Evolutionary conservation across 2,113 vertebrate species (phyloP).

Genomic region (Tor tambroides): DNA sequence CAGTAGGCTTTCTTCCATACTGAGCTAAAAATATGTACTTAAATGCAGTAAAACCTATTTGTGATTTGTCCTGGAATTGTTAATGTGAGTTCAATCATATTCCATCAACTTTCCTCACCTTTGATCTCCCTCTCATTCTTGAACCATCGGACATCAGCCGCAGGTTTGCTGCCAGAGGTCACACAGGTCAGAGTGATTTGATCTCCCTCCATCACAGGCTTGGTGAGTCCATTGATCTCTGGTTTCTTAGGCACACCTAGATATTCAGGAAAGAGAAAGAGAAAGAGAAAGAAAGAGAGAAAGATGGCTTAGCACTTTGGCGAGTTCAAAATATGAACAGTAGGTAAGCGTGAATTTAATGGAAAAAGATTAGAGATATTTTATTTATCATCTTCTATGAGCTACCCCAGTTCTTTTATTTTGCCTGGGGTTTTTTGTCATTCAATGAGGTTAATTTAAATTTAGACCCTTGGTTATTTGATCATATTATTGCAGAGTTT

Average conservation of each 20-base stretch:
- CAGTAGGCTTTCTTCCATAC: no score
- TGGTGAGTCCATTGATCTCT: conserved; percentile 91
- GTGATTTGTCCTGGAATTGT: no score
- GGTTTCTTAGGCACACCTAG: conserved; percentile 95
- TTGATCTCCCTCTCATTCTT: conserved; percentile 96
- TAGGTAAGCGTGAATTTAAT: conserved; percentile 9
- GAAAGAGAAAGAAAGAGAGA: not conserved
- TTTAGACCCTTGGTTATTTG: conserved; percentile 52
- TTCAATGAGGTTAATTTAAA: conserved; percentile 54
- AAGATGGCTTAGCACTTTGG: not conserved
- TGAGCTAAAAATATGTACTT: not conserved
- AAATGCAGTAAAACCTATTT: not conserved
- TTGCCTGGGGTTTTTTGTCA: conserved; percentile 37
- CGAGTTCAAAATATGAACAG: not conserved
- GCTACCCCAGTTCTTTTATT: conserved; percentile 37
- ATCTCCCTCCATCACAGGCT: conserved; percentile 94
- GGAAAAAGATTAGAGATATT: conserved; percentile 30
- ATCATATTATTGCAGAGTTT: conserved; percentile 46
- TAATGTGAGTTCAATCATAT: not conserved
- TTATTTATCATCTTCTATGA: conserved; percentile 49
- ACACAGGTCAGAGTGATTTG: conserved; percentile 94
- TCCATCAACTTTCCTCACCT: conserved; percentile 74
- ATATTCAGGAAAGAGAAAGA: conserved; percentile 15
- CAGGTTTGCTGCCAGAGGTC: conserved; percentile 96
- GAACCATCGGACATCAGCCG: conserved; percentile 97